A percentile compares a stretch with the other conserved stretches of the same genome.
Evolutionary conservation across 2,113 vertebrate species (phyloP).

Genomic region (Anolis sagrei): DNA sequence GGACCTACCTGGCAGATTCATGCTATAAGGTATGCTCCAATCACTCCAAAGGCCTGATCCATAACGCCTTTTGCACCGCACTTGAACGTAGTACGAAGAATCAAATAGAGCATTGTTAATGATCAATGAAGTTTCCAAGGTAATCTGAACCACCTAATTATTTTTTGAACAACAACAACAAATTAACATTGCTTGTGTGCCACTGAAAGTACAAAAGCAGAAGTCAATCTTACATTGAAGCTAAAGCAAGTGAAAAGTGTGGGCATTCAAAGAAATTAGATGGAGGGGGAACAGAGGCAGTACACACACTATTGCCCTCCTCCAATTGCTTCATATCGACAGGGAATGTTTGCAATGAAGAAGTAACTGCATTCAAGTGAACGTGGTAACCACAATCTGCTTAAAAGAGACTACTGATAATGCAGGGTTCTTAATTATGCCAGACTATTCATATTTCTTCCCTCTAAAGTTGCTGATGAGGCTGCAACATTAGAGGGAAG

Average conservation of each 20-base stretch:
- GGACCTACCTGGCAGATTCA: conserved; percentile 79
- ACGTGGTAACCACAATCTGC: background rate
- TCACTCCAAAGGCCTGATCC: conserved; percentile 85
- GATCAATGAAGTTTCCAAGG: conserved; percentile 63
- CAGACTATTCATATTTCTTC: background rate
- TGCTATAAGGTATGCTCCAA: conserved; percentile 81
- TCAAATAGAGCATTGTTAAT: conserved; percentile 72
- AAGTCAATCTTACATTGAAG: background rate
- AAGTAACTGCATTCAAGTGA: background rate
- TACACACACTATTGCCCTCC: too few relatives aligned
- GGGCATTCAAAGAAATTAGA: background rate
- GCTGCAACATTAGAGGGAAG: too few relatives aligned
- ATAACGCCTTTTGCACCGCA: conserved; percentile 73
- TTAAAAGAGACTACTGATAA: background rate
- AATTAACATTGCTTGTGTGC: background rate
- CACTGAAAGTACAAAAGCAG: background rate
- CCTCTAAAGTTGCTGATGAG: background rate
- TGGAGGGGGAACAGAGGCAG: too few relatives aligned
- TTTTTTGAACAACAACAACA: background rate
- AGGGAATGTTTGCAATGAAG: too few relatives aligned
- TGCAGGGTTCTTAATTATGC: background rate
- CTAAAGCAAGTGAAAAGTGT: background rate
- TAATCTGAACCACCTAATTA: conserved; percentile 73
- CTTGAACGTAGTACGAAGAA: conserved; percentile 76
- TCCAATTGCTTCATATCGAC: too few relatives aligned